Evolutionary conservation across 2,113 vertebrate species (phyloP).

Genomic region (Plotosus lineatus): DNA sequence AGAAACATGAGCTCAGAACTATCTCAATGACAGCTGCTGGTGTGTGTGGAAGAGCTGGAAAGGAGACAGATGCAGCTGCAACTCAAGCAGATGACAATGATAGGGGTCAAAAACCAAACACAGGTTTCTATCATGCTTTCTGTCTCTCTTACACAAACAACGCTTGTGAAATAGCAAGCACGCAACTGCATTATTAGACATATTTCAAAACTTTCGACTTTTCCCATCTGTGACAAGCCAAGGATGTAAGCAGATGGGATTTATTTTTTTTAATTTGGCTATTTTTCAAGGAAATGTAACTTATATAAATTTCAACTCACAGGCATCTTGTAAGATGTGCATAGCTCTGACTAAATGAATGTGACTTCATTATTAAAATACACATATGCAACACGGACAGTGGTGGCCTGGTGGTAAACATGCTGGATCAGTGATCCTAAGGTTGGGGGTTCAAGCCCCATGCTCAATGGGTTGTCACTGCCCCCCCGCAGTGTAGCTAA

Average conservation of each 20-base stretch:
- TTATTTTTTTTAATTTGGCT: neutral
- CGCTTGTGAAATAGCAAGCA: neutral
- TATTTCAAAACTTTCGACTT: neutral
- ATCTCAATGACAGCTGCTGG: conserved; percentile 71
- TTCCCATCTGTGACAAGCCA: conserved; percentile 4
- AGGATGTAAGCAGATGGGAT: conserved; percentile 44
- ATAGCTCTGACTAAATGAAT: neutral
- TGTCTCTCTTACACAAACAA: conserved; percentile 9
- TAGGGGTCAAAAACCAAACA: conserved; percentile 64
- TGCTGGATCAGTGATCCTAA: no score
- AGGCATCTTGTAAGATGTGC: conserved; percentile 8
- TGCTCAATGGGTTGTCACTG: no score
- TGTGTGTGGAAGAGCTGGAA: conserved; percentile 36
- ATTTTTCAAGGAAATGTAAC: conserved; percentile 49
- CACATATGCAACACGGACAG: no score
- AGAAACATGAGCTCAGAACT: conserved; percentile 68
- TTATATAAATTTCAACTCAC: conserved; percentile 15
- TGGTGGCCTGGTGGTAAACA: no score
- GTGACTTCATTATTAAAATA: no score
- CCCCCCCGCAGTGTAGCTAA: no score
- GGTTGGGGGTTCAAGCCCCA: no score
- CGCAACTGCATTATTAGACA: neutral
- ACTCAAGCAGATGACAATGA: conserved; percentile 60
- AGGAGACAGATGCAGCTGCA: conserved; percentile 71
- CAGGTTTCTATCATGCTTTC: conserved; percentile 50